A percentile compares a stretch with the other conserved stretches of the same genome.
Evolutionary conservation across 2,797 vertebrate species (phyloP).

Genomic region (Cynopterus sphinx): DNA sequence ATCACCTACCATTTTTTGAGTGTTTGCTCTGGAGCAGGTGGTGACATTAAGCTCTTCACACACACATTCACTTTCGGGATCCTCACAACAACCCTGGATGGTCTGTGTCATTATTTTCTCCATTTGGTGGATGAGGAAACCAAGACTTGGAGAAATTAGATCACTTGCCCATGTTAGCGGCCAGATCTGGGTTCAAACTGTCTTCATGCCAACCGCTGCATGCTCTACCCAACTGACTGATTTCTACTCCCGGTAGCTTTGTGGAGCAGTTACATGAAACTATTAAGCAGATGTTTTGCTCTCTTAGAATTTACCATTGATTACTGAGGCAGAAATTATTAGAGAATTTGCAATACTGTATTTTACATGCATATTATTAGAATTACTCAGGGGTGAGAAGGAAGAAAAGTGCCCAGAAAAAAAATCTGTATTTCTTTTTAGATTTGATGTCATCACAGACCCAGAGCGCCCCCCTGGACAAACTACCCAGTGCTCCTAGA

Average conservation of each 20-base stretch:
- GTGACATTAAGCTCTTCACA: background rate
- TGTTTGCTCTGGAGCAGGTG: background rate
- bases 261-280: slow-evolving; percentile 74
- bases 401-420: slow-evolving; percentile 70
- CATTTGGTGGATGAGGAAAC: slow-evolving; percentile 18
- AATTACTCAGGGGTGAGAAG: slow-evolving; percentile 73
- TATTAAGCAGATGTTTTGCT: slow-evolving; percentile 83
- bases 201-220: background rate
- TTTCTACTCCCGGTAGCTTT: slow-evolving; percentile 67
- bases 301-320: slow-evolving; percentile 81
- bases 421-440: slow-evolving; percentile 76
- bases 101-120: background rate
- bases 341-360: slow-evolving; percentile 79
- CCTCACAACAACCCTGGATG: background rate
- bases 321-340: slow-evolving; percentile 77
- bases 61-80: background rate
- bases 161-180: background rate
- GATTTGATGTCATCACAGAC: slow-evolving; percentile 79
- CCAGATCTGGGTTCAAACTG: background rate
- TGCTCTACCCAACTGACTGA: slow-evolving; percentile 29
- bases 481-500: slow-evolving; percentile 62
- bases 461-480: slow-evolving; percentile 45
- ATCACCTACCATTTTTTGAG: background rate
- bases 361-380: slow-evolving; percentile 79
- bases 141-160: background rate